Evolutionary conservation across 2,888 invertebrate genomes (phyloP).

Genomic region (Phengaris alcon): DNA sequence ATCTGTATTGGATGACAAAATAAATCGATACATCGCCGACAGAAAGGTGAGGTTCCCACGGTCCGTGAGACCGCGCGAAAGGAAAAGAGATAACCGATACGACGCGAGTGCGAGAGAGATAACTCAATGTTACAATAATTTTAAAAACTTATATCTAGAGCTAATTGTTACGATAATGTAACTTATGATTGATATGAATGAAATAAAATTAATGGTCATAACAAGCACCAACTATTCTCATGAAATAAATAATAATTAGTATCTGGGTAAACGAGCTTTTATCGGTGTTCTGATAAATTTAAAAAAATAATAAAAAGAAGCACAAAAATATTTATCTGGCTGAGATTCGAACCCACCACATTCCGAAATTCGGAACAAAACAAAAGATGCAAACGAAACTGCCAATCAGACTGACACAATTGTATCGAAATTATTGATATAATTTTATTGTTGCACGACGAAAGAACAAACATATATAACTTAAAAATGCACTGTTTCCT

Average conservation of each 20-base stretch:
- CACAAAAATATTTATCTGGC: too few species aligned
- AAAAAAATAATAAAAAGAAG: too few species aligned
- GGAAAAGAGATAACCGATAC: slow-evolving; percentile 33
- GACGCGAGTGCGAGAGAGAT: slow-evolving; percentile 36
- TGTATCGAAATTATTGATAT: too few species aligned
- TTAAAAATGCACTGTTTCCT: too few species aligned
- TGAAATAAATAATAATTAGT: background rate
- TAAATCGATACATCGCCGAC: slow-evolving; percentile 47
- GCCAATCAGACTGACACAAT: too few species aligned
- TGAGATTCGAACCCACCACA: too few species aligned
- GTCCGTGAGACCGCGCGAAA: slow-evolving; percentile 47
- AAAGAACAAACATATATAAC: too few species aligned
- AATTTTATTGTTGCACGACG: too few species aligned
- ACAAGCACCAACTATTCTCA: background rate
- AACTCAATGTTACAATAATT: slow-evolving; percentile 42
- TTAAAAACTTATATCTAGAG: slow-evolving; percentile 41
- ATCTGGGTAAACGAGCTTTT: too few species aligned
- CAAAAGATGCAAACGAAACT: too few species aligned
- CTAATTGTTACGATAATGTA: slow-evolving; percentile 25
- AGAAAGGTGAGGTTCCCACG: slow-evolving; percentile 58
- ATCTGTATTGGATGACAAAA: slow-evolving; percentile 46
- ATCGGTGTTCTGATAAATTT: too few species aligned
- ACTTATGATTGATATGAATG: background rate
- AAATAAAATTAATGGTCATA: background rate
- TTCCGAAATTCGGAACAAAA: too few species aligned